Evolutionary conservation across 2,797 vertebrate genomes (phyloP), one percentile per base, ranked within the genome.

Genomic region (Cossypha dichroa): DNA sequence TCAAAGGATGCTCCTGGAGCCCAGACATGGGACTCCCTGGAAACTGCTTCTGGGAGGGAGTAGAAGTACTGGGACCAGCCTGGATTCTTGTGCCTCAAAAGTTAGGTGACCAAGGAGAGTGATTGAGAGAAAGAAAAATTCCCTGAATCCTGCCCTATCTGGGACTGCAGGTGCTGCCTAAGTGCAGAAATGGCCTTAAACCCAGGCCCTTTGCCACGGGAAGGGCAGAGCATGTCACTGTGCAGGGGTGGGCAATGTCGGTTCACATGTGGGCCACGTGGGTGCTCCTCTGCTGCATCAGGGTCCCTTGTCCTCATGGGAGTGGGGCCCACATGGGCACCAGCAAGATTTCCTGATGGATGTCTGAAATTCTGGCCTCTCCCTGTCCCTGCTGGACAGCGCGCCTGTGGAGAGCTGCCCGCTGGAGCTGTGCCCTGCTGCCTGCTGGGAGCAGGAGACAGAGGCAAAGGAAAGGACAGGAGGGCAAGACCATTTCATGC

Each of bases 261-360:
- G 25, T 36, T 29, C 1, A 3, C 4, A 0, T 33, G 63, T 8
- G 36, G 67, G 59, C 31, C 4, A 0, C 21, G 59, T 7, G 38
- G 69, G 62, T 31, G 49, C 68, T 88, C 85, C 36, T 93, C 77
- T 26, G 22, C 58, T 88, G 59, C 0, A 1, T 85, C 90, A 16
- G 43, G 34, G 48, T 59, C 49, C 46, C 41, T 85, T 9, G 25
- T 94, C 73, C 70, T 94, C 3, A 2, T 29, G 76, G 48, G 60
- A 51, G 23, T 68, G 31, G 51, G 62, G 28, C 77, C 36, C 64
- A 49, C 43, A 26, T 0, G 11, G 60, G 72, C 23, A 34, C 94
- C 90, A 88, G 92, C 70, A 29, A 1, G 3, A 31, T 38, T 79
- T 56, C 55, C 58, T 34, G 11, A 9, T 31, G 79, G 62, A 73